Conservation (phyloP, 2,888 invertebrate genomes). For the Eupithecia exiguata region DNA sequence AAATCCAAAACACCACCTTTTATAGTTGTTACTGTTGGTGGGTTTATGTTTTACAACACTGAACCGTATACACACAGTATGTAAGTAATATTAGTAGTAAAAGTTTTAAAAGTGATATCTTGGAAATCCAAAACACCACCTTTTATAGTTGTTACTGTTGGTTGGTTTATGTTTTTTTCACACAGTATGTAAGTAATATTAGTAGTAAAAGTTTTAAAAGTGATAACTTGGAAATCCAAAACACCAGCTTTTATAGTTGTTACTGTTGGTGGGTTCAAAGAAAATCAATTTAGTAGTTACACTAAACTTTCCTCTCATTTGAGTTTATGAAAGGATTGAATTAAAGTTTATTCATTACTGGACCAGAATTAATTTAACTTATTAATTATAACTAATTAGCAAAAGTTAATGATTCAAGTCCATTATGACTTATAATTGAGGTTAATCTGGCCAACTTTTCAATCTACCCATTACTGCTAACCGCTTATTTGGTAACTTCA, state of each 20-base stretch:
- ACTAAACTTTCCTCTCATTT: conserved; percentile 4
- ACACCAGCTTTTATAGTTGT: background rate
- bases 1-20: too few relatives aligned
- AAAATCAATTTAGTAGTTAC: conserved; percentile 1
- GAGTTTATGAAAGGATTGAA: conserved; percentile 7
- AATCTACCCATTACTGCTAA: conserved; percentile 30
- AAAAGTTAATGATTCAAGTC: conserved; percentile 30
- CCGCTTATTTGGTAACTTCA: conserved; percentile 29
- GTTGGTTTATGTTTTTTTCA: too few relatives aligned
- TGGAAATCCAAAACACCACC: too few relatives aligned
- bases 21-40: too few relatives aligned
- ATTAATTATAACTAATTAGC: conserved; percentile 17
- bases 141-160: too few relatives aligned
- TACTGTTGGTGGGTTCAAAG: background rate
- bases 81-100: too few relatives aligned
- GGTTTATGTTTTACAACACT: too few relatives aligned
- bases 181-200: too few relatives aligned
- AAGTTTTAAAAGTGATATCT: too few relatives aligned
- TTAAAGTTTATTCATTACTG: conserved; percentile 6
- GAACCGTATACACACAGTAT: too few relatives aligned
- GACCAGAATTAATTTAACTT: conserved; percentile 12
- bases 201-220: background rate
- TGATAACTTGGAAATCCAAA: background rate
- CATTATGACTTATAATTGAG: conserved; percentile 32
- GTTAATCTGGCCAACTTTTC: conserved; percentile 32